Conservation (phyloP, 2,797 vertebrate species). For the Pagetopsis macropterus region DNA sequence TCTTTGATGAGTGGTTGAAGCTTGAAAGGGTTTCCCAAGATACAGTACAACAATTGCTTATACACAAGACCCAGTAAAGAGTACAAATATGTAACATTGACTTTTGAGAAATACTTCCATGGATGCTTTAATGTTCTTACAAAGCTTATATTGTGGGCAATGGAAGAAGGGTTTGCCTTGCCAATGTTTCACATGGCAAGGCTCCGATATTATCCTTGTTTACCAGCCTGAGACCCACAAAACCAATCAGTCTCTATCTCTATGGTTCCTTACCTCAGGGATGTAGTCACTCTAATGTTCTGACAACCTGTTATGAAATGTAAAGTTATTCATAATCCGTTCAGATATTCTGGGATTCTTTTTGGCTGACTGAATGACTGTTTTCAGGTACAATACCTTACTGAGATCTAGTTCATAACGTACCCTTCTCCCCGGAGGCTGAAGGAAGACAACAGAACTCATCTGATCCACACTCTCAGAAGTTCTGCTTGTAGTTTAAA, state of each 20-base stretch:
- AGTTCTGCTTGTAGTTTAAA: too few relatives aligned
- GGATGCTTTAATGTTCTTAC: too few relatives aligned
- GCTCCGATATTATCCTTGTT: not conserved
- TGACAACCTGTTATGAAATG: conserved; percentile 2
- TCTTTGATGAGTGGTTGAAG: too few relatives aligned
- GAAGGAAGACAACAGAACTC: not conserved
- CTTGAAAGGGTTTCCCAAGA: too few relatives aligned
- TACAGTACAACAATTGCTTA: too few relatives aligned
- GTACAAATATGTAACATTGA: too few relatives aligned
- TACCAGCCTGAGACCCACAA: not conserved
- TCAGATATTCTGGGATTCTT: conserved; percentile 11
- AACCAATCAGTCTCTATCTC: not conserved
- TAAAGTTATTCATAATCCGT: not conserved
- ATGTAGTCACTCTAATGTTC: not conserved
- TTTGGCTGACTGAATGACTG: conserved; percentile 7
- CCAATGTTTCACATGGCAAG: too few relatives aligned
- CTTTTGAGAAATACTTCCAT: too few relatives aligned
- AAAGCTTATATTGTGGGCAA: too few relatives aligned
- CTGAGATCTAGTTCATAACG: not conserved
- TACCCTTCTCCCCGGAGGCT: not conserved
- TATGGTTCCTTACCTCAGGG: not conserved
- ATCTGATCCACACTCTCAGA: not conserved
- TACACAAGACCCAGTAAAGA: too few relatives aligned
- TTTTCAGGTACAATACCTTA: conserved; percentile 2
- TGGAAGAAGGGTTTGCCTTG: too few relatives aligned